Base-by-base conservation (phyloP, 2,113 vertebrate species). In the Ibidorhyncha struthersii region DNA sequence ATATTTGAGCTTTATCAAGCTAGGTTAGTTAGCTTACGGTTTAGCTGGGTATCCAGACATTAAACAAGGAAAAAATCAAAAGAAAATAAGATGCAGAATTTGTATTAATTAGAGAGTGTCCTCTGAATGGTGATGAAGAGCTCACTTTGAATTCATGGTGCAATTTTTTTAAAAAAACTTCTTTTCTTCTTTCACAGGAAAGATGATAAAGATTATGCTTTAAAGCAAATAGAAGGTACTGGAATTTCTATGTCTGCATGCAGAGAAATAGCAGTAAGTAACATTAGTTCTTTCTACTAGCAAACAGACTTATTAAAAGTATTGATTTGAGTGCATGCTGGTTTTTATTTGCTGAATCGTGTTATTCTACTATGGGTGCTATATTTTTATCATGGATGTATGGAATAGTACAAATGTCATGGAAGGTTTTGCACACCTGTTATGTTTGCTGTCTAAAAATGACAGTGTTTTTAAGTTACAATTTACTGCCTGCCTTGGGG, bases 241-340 rank as follows among this genome's bases (percentile, higher is more conserved):
- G 99, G 99, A 97, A 99, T 99, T 98, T 99, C 99, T 95, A 99
- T 99, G 99, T 99, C 99, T 78, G 99, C 99, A 93, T 99, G 99
- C 99, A 99, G 99, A 99, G 99, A 99, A 98, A 99, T 99, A 98
- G 99, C 99, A 97, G 99, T 99, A 99, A 99, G 99, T 99, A 94
- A 76, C 47, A 49, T 66, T 56, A 97, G 56, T 84, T 95, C 52
- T 96, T 97, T 97, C 91, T 96, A 73, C 50, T 92, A 69, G 77
- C 53, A 58, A 69, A 86, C n/a, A 80, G 71, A 69, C 30, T 87
- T 83, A 52, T 4, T 94, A 34, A 34, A 82, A 82, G 5, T 84
- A 59, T 83, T 87, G 11, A 41, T 88, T 87, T 88, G 63, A 55
- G 41, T 90, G 50, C 49, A 61, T 92, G 38, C 61, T 94, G 53